These are phyloP conservation scores for Saccopteryx leptura DNA, from an alignment of 2,113 vertebrate species.

Conservation along the genomic window DNA sequence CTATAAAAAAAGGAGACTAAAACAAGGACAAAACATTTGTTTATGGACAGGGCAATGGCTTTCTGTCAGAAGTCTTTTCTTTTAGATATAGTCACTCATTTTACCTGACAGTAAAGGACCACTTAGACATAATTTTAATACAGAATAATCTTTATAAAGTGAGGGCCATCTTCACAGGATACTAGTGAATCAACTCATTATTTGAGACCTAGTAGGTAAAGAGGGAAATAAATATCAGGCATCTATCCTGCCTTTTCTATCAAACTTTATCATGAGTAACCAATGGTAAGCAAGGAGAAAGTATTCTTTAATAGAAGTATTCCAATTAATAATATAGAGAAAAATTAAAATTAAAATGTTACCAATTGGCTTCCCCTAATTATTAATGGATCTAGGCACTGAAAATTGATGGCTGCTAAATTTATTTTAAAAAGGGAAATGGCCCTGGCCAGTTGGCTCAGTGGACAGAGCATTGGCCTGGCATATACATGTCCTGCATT, in stretches of 20 bases:
- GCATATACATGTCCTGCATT: too few species aligned
- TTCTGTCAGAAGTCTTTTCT: background rate
- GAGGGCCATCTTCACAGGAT: background rate
- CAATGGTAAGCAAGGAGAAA: background rate
- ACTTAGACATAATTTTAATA: background rate
- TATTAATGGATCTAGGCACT: background rate
- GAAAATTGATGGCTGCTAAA: constrained; percentile 19
- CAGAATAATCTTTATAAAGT: background rate
- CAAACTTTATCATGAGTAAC: background rate
- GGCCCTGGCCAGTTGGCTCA: too few species aligned
- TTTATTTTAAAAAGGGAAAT: too few species aligned
- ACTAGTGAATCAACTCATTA: background rate
- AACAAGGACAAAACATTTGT: background rate
- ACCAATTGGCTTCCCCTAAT: background rate
- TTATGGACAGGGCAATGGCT: background rate
- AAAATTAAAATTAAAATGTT: constrained; percentile 18
- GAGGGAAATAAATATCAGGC: background rate
- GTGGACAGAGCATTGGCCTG: too few species aligned
- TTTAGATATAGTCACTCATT: background rate
- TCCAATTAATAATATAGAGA: background rate
- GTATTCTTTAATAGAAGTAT: background rate
- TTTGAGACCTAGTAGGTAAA: background rate
- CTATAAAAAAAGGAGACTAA: background rate
- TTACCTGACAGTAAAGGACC: background rate
- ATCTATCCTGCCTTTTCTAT: background rate